These are phyloP conservation scores for Peromyscus attwateri DNA, from an alignment of 2,797 vertebrate species.

Conservation along the genomic window DNA sequence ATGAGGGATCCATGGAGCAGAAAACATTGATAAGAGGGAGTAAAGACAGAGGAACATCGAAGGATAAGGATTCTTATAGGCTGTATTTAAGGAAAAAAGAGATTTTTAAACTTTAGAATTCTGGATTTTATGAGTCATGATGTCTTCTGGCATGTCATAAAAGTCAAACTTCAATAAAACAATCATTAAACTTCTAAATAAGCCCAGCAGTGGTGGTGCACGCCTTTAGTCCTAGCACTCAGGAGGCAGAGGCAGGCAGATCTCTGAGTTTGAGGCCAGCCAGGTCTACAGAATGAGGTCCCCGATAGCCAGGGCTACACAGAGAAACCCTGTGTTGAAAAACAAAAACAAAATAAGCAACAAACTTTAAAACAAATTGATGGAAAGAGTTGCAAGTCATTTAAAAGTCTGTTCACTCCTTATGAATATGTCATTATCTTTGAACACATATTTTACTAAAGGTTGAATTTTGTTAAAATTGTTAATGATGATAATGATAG, in stretches of 20 bases:
- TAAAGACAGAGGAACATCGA: background rate
- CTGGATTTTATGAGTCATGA: background rate
- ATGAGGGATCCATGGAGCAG: background rate
- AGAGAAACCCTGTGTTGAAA: background rate
- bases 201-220: background rate
- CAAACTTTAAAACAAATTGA: background rate
- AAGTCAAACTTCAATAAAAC: background rate
- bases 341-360: background rate
- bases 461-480: background rate
- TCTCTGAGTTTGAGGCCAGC: background rate
- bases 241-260: background rate
- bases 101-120: background rate
- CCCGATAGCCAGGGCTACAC: background rate
- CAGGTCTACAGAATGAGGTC: background rate
- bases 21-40: background rate
- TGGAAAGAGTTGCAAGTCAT: background rate
- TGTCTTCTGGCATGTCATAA: background rate
- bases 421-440: conserved; percentile 32
- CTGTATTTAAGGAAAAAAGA: background rate
- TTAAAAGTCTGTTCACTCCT: background rate
- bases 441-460: conserved; percentile 46
- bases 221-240: background rate
- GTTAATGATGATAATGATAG: background rate
- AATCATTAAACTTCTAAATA: conserved; percentile 10
- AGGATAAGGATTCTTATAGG: background rate